A percentile compares a stretch with the other conserved stretches of the same genome.
Conservation (phyloP, 2,888 invertebrate species). For the Diploptera punctata region DNA sequence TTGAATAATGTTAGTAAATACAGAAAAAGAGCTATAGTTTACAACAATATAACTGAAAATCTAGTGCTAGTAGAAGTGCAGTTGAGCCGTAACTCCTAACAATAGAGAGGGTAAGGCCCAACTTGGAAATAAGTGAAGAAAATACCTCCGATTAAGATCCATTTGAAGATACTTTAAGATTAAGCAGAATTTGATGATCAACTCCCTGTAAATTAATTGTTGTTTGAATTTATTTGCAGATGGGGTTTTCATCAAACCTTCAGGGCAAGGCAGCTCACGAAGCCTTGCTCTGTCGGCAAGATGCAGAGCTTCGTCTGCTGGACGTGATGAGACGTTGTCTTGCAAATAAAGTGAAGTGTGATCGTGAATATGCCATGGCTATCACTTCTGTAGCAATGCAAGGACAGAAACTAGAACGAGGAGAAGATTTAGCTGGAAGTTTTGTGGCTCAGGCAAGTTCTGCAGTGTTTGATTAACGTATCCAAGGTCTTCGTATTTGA, state of each 20-base stretch:
- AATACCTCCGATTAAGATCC: too few relatives aligned
- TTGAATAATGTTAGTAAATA: too few relatives aligned
- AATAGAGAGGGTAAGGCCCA: too few relatives aligned
- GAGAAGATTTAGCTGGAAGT: conserved; percentile 73
- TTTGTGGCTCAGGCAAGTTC: conserved; percentile 53
- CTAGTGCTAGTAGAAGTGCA: too few relatives aligned
- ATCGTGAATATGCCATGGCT: conserved; percentile 88
- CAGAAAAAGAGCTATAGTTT: too few relatives aligned
- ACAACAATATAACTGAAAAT: too few relatives aligned
- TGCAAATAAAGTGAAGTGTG: conserved; percentile 86
- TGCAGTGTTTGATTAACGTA: too few relatives aligned
- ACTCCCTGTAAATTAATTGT: background rate
- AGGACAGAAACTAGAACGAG: conserved; percentile 83
- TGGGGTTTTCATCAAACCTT: conserved; percentile 88
- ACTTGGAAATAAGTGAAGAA: too few relatives aligned
- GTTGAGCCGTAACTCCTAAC: too few relatives aligned
- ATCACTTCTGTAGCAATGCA: conserved; percentile 81
- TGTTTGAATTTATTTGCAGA: conserved; percentile 49
- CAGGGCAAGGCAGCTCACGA: conserved; percentile 91
- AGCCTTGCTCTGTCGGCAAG: conserved; percentile 87
- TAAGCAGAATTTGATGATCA: too few relatives aligned
- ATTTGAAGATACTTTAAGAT: too few relatives aligned
- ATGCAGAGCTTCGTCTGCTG: conserved; percentile 90
- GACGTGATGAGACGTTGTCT: conserved; percentile 91
- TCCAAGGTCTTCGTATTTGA: too few relatives aligned